Evolutionary conservation across 2,113 vertebrate genomes (phyloP), one percentile per base, ranked within the genome.

Genomic region (Smithornis capensis): DNA sequence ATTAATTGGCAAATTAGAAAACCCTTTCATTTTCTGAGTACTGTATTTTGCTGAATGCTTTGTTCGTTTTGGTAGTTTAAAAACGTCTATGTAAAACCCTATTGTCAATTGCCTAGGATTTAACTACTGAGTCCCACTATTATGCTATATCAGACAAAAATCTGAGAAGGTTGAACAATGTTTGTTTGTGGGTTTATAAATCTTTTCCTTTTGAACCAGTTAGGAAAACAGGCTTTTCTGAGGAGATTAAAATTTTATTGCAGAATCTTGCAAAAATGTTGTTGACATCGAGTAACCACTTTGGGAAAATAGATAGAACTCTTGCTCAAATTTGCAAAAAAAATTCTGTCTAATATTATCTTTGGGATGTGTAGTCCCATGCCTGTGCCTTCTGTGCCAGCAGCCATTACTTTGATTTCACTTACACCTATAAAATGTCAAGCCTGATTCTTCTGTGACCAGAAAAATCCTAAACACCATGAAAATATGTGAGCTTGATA

Each of bases 51-150:
- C 67, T 83, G 49, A 79, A 73, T 81, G n/a, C n/a, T 89, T 93
- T 28, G 42, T 91, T 95, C 10, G 11, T 31, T 89, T 94, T 78
- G 69, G 52, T 69, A 89, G 45, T 91, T 95, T 82, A 81, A 94
- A 95, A 91, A 42, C 52, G 84, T 45, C 59, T 82, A 35, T 23
- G 15, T 45, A 88, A 95, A 97, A 44, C 31, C 31, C 6, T 62
- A 21, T 74, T 87, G 79, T 76, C 56, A 83, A 52, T 80, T 89
- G 57, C 82, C 77, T 50, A 33, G 63, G 53, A 65, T 53, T 3
- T 68, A 90, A 65, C 55, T 90, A 63, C 38, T 55, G 59, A 89
- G 50, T 18, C 12, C 64, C 5, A 4, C 59, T 70, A 35, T 81
- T 95, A 49, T 90, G 62, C 63, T 56, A 5, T 60, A 44, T 47